A percentile compares a stretch with the other conserved stretches of the same genome.
phyloP scores from a whole-genome alignment of 2,888 invertebrate genomes.

The Lasioglossum oenotherae region DNA sequence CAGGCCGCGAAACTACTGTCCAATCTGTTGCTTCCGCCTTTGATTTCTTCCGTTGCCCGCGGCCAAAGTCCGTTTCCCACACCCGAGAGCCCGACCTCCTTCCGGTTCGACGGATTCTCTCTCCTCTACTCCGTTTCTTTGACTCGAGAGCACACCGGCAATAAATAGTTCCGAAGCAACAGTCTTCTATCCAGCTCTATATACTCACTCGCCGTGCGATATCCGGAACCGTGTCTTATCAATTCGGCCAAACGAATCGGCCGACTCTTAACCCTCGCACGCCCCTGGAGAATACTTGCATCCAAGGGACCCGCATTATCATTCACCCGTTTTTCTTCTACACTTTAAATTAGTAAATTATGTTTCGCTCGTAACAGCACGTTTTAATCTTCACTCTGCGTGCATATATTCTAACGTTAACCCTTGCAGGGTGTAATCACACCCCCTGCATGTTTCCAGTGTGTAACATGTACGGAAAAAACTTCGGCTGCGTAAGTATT shows the following conservation, averaged over 20 bases:
- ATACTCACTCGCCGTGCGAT: background rate
- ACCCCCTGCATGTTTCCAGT: no score
- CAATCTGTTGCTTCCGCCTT: constrained; percentile 64
- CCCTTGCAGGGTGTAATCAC: no score
- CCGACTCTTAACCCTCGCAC: background rate
- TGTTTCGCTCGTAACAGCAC: no score
- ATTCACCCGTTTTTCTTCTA: no score
- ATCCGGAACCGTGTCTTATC: constrained; percentile 5
- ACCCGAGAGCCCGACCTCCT: background rate
- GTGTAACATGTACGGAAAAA: no score
- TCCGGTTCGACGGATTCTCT: background rate
- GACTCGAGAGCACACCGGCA: constrained; percentile 4
- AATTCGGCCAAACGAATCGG: background rate
- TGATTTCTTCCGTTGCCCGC: constrained; percentile 28
- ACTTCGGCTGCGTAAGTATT: no score
- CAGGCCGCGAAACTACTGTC: constrained; percentile 46
- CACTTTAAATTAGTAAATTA: no score
- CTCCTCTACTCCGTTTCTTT: background rate
- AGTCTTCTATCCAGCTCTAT: background rate
- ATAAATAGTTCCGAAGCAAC: constrained; percentile 16
- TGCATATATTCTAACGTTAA: no score
- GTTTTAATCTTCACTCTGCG: no score
- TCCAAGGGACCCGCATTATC: no score
- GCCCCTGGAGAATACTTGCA: background rate
- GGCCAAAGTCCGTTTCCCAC: background rate